phyloP scores from a whole-genome alignment of 2,797 vertebrate species.

The Chaetodon trifasciatus region DNA sequence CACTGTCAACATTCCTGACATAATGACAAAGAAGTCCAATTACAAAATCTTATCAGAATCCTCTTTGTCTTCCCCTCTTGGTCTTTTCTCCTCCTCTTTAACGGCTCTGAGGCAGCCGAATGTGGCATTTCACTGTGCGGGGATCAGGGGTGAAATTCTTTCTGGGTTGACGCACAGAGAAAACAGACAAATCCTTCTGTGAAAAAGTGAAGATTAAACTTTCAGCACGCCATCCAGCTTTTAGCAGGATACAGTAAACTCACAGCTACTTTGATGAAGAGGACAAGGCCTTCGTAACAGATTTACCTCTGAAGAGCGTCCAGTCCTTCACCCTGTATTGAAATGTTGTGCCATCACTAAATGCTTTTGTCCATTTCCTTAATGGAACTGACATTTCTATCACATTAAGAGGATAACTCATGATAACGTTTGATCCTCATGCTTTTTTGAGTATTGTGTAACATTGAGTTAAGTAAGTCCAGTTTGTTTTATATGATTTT shows the following conservation, averaged over 20 bases:
- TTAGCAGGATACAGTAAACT: not conserved
- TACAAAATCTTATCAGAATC: conserved; percentile 25
- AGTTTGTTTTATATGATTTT: not conserved
- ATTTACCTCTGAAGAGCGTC: not conserved
- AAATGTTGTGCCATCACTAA: no score
- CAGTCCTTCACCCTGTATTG: not conserved
- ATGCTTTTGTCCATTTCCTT: no score
- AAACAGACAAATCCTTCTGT: conserved; percentile 22
- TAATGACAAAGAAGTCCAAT: not conserved
- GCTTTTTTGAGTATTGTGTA: no score
- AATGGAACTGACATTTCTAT: no score
- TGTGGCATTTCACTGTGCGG: conserved; percentile 44
- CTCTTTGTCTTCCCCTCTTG: conserved; percentile 21
- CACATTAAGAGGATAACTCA: no score
- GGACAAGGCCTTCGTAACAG: not conserved
- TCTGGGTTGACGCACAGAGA: conserved; percentile 12
- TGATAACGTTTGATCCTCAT: no score
- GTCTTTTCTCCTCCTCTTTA: conserved; percentile 12
- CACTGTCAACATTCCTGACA: conserved; percentile 9
- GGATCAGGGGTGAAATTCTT: conserved; percentile 16
- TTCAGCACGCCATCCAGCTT: not conserved
- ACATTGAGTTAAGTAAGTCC: no score
- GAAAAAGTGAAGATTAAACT: conserved; percentile 18
- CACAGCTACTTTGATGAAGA: not conserved
- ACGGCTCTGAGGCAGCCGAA: conserved; percentile 23